Evolutionary conservation across 2,797 vertebrate species (phyloP), one percentile per base, ranked within the genome.

Genomic region (Neosilurus mollespiculum): DNA sequence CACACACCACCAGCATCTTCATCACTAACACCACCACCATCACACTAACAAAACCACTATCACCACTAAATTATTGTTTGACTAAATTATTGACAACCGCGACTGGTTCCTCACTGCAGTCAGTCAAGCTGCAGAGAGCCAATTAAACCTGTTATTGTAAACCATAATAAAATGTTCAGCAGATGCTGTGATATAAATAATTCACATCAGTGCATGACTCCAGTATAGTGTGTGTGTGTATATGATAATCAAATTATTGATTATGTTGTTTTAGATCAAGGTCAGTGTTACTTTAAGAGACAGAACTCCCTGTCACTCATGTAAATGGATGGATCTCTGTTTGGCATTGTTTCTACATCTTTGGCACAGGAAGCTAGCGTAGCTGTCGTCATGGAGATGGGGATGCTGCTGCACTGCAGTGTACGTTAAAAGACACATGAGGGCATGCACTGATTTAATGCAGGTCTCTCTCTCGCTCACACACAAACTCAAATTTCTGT

Each of bases 331-430:
- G 59, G 66, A 51, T 81, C 56, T 75, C 73, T 72, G 54, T 81
- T 80, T 83, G 81, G 81, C 72, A 83, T 51, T 90, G 91, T 85
- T 86, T 91, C 90, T 90, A 91, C 90, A 90, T 93, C 93, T 92
- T 93, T 53, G 61, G n/a, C 59, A 26, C 61, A 88, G 92, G 93
- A 93, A 92, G 91, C 93, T 92, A 93, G 94, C 90, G 91, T 93
- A 92, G 92, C 84, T 91, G 93, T 94, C 91, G 93, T 92, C 93
- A 94, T 94, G 92, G 94, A 90, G 92, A 95, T 91, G 90, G 91
- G 87, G 93, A 92, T 82, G 88, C 85, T 83, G 80, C 86, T 65
- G 79, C 86, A 85, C 81, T 86, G 88, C 83, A 67, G 86, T 89
- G 84, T 86, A 86, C 83, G 82, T 59, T 75, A 83, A 81, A 70